Evolutionary conservation across 2,888 invertebrate genomes (phyloP).

Genomic region (Troides aeacus): DNA sequence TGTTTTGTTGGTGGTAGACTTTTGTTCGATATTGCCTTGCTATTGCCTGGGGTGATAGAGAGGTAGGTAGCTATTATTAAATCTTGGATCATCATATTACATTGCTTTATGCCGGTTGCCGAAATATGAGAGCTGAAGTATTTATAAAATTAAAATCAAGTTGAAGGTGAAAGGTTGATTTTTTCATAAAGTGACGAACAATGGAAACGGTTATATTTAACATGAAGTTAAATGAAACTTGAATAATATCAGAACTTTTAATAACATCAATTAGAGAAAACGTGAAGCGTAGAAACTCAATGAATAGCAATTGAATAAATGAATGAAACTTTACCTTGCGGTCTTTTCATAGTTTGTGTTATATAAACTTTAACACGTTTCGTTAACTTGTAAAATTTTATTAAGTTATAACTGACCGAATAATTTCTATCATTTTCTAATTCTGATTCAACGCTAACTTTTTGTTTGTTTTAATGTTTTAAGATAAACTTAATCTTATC

Average conservation of each 20-base stretch:
- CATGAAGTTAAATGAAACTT: not conserved
- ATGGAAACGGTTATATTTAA: not conserved
- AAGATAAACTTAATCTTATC: not conserved
- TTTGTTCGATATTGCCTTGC: no score
- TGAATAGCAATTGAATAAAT: not conserved
- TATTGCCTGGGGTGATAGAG: no score
- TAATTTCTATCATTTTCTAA: no score
- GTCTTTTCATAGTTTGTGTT: not conserved
- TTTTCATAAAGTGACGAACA: not conserved
- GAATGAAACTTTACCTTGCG: not conserved
- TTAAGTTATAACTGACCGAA: not conserved
- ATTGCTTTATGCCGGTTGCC: no score
- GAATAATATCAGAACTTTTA: not conserved
- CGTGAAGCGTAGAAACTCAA: not conserved
- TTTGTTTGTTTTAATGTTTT: not conserved
- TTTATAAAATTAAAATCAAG: no score
- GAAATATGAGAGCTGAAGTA: no score
- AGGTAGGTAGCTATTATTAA: no score
- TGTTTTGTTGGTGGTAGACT: no score
- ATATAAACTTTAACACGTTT: not conserved
- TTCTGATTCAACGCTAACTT: not conserved
- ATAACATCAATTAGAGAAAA: conserved; percentile 10
- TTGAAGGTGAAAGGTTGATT: not conserved
- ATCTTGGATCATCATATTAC: no score
- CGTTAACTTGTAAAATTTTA: not conserved